Base-by-base conservation (phyloP, 2,888 invertebrate genomes). In the Scelioninae gen. 1 region DNA sequence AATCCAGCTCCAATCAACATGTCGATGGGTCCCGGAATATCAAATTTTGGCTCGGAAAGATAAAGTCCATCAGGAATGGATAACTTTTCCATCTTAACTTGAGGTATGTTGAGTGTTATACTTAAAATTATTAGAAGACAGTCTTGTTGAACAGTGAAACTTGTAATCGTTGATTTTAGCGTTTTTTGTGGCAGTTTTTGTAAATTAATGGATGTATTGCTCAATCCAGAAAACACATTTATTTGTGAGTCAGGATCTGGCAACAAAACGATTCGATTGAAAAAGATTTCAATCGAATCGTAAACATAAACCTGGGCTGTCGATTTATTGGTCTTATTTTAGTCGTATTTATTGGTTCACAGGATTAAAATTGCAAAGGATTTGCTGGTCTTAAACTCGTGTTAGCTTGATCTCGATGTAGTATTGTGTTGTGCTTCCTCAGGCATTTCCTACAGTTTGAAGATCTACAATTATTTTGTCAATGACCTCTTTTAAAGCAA, bases 221-320 rank as follows among this genome's bases (percentile, higher is more conserved):
- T 47, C 2, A 47, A 16, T 8, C 9, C 16, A 15, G 47, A 16
- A 7, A 47, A 16, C 5, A 74, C 15, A 31, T 74, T 63, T 13
- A 32, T 43, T 45, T 74, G 74, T 0, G 74, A 63, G 0, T 53
- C 74, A 0, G 53, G 53, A 40, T 74, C 74, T 5, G 55, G 16
- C 5, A 74, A 13, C n/a, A n/a, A n/a, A n/a, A n/a, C n/a, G 15
- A 40, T 55, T 55, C 74, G 38, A 38, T 49, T 34, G 7, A 58
- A 32, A 0, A 13, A 8, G 43, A 11, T 40, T 45, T 13, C 69
- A 47, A 11, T 56, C 16, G 8, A 4, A 16, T 47, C 47, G 16
- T 47, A 47, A 16, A 47, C 7, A 16, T 16, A 13, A 5, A 47
- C 47, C 8, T 16, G 47, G 2, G 47, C 47, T 16, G 47, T 47